Evolutionary conservation across 2,113 vertebrate species (phyloP).

Genomic region (Seriola quinqueradiata): DNA sequence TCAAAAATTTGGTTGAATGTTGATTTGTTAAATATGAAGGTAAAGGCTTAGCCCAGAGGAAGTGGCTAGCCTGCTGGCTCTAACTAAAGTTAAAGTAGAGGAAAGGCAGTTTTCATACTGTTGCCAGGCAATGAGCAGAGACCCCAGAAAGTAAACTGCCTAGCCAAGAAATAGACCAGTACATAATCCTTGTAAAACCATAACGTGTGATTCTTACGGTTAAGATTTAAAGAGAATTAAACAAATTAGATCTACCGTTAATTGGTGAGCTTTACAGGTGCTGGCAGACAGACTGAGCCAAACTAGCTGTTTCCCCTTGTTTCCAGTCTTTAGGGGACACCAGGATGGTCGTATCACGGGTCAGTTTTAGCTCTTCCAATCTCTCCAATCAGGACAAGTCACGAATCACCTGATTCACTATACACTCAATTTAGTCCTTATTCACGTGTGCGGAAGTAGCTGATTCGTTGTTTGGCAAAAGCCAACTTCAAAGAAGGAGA

Average conservation of each 20-base stretch:
- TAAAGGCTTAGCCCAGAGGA: not conserved
- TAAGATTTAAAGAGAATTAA: not conserved
- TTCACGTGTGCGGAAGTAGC: too few relatives aligned
- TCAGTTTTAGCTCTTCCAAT: too few relatives aligned
- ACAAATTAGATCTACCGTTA: not conserved
- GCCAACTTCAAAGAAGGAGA: too few relatives aligned
- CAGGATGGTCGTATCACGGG: too few relatives aligned
- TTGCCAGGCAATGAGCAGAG: not conserved
- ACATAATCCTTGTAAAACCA: not conserved
- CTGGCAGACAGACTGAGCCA: not conserved
- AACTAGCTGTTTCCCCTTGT: not conserved
- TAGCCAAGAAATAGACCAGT: not conserved
- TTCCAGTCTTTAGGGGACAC: not conserved
- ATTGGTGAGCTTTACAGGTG: not conserved
- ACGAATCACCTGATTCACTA: too few relatives aligned
- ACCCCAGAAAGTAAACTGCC: not conserved
- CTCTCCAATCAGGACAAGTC: too few relatives aligned
- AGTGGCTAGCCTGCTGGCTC: not conserved
- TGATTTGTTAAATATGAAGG: not conserved
- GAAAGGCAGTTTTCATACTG: not conserved
- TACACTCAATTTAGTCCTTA: too few relatives aligned
- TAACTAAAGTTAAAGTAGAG: too few relatives aligned
- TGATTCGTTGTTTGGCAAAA: too few relatives aligned
- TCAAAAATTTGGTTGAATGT: not conserved
- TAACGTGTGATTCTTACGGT: not conserved